Evolutionary conservation across 2,797 vertebrate species (phyloP), one percentile per base, ranked within the genome.

Genomic region (Galago senegalensis): DNA sequence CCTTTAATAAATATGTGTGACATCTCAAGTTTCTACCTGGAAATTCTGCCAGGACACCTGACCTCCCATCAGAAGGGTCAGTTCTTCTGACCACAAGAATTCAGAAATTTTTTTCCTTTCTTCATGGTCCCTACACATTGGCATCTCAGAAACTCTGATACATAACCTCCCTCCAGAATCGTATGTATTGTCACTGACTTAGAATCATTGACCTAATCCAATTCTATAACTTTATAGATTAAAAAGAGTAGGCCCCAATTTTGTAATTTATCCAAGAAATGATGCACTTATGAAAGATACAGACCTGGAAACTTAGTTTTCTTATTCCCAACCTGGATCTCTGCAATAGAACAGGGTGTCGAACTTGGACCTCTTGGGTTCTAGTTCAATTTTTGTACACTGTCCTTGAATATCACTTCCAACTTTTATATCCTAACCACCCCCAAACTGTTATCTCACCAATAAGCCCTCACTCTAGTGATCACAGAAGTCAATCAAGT

Each of bases 91-190:
- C 10, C n/a, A 89, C 12, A 58, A 79, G 37, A 73, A 77, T 80
- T 82, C 11, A 58, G 31, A 12, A 43, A 20, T 46, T 14, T 37
- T 87, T 34, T 61, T 40, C 10, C 20, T 76, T 25, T 49, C 4
- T 72, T 65, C 20, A 63, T 81, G 20, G 34, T 92, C 79, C 46
- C 20, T 16, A 89, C 63, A 12, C 7, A 49, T 49, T 49, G 49
- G 49, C 3, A 83, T 86, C 29, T 86, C n/a, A 81, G 16, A 95
- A 95, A 91, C 86, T 80, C 56, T 53, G 9, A 89, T 53, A 81
- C 53, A 70, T 0, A 31, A 2, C 12, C 6, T 20, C 2, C 17
- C 27, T 60, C 5, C 27, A 73, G 84, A 93, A 49, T 77, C 14
- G 6, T 37, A 60, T 49, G 2, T 56, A 29, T 49, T n/a, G 46